Evolutionary conservation across 2,113 vertebrate genomes (phyloP).

Genomic region (Pelusios castaneus): DNA sequence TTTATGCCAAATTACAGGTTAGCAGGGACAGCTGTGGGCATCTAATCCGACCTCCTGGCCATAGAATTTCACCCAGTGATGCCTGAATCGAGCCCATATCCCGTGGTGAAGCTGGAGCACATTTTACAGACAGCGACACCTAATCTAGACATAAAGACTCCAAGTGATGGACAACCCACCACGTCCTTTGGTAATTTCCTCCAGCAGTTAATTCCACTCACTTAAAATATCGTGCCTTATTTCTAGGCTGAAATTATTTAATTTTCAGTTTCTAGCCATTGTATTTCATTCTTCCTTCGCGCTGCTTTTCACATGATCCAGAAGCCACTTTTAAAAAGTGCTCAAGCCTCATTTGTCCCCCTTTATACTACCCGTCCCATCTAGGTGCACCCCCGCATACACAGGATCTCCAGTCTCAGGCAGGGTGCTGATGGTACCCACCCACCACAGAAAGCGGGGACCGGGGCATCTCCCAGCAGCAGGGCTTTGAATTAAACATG

Average conservation of each 20-base stretch:
- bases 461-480: constrained; percentile 55
- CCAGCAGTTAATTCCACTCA: neutral
- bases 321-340: rapidly evolving
- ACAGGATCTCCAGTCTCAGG: rapidly evolving
- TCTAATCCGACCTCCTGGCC: constrained; percentile 6
- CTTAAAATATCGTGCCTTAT: neutral
- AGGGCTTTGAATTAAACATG: constrained; percentile 74
- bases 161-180: constrained; percentile 42
- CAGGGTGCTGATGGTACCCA: constrained; percentile 12
- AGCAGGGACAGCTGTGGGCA: neutral
- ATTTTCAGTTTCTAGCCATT: neutral
- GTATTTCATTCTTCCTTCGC: neutral
- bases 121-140: constrained; percentile 31
- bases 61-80: neutral
- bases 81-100: neutral
- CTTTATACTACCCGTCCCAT: neutral
- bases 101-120: constrained; percentile 25
- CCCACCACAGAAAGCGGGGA: constrained; percentile 22
- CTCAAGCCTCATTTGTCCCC: neutral
- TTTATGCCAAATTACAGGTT: neutral
- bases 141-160: constrained; percentile 12
- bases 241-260: neutral
- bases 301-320: neutral
- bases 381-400: neutral
- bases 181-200: constrained; percentile 13